Evolutionary conservation across 2,888 invertebrate genomes (phyloP).

Genomic region (Schizaphis graminum): DNA sequence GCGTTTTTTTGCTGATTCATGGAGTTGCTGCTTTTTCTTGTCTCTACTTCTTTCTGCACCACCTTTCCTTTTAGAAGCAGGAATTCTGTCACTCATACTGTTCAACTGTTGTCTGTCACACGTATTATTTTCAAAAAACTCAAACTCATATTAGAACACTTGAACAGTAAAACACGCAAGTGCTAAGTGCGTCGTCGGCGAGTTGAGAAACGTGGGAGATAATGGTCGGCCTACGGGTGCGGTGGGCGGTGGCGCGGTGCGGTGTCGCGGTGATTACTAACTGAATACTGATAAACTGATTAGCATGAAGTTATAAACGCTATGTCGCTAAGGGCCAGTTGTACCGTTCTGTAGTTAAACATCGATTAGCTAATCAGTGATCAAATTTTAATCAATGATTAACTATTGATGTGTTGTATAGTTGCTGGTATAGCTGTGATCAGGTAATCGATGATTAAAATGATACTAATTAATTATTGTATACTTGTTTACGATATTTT

Average conservation of each 20-base stretch:
- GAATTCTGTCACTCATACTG: background rate
- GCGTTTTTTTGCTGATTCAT: background rate
- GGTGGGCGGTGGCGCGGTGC: too few relatives aligned
- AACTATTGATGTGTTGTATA: background rate
- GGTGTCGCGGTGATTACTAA: too few relatives aligned
- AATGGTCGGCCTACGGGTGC: too few relatives aligned
- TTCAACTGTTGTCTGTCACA: background rate
- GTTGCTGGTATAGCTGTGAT: background rate
- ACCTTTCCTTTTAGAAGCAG: background rate
- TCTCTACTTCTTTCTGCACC: background rate
- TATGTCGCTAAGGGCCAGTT: conserved; percentile 1
- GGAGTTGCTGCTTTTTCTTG: background rate
- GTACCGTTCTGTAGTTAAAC: conserved; percentile 1
- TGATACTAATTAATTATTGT: background rate
- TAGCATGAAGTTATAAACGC: too few relatives aligned
- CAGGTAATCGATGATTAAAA: conserved; percentile 3
- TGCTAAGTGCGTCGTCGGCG: too few relatives aligned
- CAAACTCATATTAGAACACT: too few relatives aligned
- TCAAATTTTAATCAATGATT: conserved; percentile 24
- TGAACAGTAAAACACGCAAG: too few relatives aligned
- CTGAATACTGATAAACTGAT: too few relatives aligned
- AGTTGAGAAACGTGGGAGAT: too few relatives aligned
- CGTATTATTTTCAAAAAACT: too few relatives aligned
- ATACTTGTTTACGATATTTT: conserved; percentile 1
- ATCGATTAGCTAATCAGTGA: background rate